Evolutionary conservation across 2,797 vertebrate genomes (phyloP).

Genomic region (Setipinna tenuifilis): DNA sequence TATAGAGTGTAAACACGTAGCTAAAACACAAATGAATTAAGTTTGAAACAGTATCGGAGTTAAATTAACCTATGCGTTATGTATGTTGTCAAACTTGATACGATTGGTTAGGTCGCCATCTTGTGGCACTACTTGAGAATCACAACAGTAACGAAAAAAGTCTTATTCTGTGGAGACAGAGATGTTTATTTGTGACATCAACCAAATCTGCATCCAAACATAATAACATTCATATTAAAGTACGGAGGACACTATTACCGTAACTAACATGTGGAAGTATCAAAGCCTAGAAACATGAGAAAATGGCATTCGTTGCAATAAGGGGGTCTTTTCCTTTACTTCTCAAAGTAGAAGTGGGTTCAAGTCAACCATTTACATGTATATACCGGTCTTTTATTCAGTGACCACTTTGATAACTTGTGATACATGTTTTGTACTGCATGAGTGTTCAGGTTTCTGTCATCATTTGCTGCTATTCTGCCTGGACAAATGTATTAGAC

Average conservation of each 20-base stretch:
- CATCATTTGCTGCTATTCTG: background rate
- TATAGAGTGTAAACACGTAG: background rate
- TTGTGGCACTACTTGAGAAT: background rate
- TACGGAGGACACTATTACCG: background rate
- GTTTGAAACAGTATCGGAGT: no score
- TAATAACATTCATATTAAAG: constrained; percentile 3
- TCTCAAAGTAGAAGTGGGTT: background rate
- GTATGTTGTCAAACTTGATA: background rate
- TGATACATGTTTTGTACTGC: background rate
- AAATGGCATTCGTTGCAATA: background rate
- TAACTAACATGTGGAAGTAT: background rate
- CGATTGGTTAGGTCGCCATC: background rate
- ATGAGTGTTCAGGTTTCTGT: background rate
- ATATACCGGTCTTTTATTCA: background rate
- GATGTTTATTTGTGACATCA: constrained; percentile 12
- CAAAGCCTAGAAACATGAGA: constrained; percentile 9
- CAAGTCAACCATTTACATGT: background rate
- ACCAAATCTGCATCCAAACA: background rate
- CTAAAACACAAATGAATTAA: background rate
- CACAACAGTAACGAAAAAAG: background rate
- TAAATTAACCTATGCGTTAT: no score
- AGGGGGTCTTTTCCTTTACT: background rate
- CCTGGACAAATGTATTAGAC: background rate
- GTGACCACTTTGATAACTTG: background rate
- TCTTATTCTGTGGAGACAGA: background rate